Conservation (phyloP, 2,888 invertebrate species). For the Plusia festucae region DNA sequence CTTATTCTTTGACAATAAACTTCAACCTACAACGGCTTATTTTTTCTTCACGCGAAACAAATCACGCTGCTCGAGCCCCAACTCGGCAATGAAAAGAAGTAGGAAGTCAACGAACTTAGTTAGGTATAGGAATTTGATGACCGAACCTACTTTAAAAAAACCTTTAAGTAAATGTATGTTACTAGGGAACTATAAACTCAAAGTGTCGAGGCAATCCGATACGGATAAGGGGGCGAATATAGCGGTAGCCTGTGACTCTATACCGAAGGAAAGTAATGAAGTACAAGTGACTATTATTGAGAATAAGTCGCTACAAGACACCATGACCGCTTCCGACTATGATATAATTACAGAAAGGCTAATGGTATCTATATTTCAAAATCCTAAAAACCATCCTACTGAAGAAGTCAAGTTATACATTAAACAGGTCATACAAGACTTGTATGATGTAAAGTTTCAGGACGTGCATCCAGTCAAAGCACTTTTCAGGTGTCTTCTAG, state of each 20-base stretch:
- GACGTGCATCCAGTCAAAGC: conserved; percentile 73
- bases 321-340: conserved; percentile 64
- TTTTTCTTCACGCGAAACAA: conserved; percentile 70
- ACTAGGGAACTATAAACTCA: conserved; percentile 65
- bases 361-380: conserved; percentile 69
- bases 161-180: conserved; percentile 74
- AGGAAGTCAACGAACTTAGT: conserved; percentile 81
- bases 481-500: conserved; percentile 75
- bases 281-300: conserved; percentile 59
- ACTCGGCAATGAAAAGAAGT: conserved; percentile 71
- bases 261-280: conserved; percentile 55
- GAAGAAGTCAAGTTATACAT: conserved; percentile 66
- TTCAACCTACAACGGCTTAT: conserved; percentile 62
- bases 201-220: conserved; percentile 39
- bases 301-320: conserved; percentile 65
- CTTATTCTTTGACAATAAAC: conserved; percentile 44
- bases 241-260: conserved; percentile 51
- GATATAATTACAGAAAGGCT: conserved; percentile 75
- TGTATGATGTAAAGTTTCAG: conserved; percentile 69
- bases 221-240: conserved; percentile 25
- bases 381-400: conserved; percentile 45
- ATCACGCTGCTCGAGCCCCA: conserved; percentile 3
- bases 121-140: conserved; percentile 74
- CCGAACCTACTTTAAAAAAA: conserved; percentile 73
- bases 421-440: conserved; percentile 72